phyloP scores from a whole-genome alignment of 2,113 vertebrate genomes.

The Pomatorhinus ruficollis region DNA sequence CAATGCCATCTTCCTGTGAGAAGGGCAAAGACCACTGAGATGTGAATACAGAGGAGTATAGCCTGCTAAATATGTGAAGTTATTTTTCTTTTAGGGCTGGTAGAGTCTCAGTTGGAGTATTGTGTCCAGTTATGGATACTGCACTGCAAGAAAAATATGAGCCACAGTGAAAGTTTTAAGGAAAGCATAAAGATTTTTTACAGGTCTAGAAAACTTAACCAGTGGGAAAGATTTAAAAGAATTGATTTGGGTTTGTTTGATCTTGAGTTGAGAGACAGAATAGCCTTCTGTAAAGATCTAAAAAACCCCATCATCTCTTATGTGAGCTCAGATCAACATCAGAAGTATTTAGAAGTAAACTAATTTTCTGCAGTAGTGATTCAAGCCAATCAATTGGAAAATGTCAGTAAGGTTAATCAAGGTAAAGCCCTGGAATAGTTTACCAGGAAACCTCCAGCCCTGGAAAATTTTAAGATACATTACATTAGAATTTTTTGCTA shows the following conservation, averaged over 20 bases:
- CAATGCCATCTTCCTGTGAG: constrained; percentile 59
- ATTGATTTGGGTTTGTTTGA: not conserved
- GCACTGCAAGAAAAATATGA: not conserved
- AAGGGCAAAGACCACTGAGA: not conserved
- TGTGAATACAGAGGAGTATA: not conserved
- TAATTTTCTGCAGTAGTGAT: not conserved
- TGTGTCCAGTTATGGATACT: not conserved
- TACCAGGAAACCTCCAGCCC: not conserved
- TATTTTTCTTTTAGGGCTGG: not conserved
- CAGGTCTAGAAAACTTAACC: not conserved
- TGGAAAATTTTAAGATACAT: not conserved
- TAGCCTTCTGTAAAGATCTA: not conserved
- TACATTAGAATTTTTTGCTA: not conserved
- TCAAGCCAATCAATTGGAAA: not conserved
- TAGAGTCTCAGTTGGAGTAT: not conserved
- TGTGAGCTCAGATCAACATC: not conserved
- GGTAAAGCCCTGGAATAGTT: not conserved
- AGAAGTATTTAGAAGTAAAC: not conserved
- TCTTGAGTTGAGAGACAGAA: not conserved
- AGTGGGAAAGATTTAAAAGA: not conserved
- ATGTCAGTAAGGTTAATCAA: not conserved
- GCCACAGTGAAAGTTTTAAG: not conserved
- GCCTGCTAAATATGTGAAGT: not conserved
- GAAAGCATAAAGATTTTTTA: not conserved
- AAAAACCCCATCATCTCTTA: not conserved